A percentile compares a stretch with the other conserved stretches of the same genome.
Conservation (phyloP, 2,113 vertebrate species). For the Laticauda colubrina region DNA sequence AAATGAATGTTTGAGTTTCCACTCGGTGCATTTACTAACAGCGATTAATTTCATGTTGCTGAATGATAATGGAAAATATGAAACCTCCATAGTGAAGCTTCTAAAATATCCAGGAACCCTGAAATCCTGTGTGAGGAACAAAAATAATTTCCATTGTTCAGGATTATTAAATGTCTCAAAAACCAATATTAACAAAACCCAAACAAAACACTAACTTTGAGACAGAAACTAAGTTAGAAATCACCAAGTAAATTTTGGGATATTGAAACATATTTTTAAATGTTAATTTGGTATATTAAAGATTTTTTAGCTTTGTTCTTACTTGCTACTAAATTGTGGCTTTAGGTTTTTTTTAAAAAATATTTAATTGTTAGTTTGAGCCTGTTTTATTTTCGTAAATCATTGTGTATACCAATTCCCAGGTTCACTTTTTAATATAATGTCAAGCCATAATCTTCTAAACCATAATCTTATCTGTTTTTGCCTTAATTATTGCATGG, state of each 20-base stretch:
- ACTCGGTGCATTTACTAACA: constrained; percentile 69
- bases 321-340: neutral
- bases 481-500: neutral
- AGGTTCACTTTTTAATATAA: neutral
- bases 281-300: constrained; percentile 3
- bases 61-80: constrained; percentile 69
- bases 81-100: constrained; percentile 54
- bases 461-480: neutral
- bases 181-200: constrained; percentile 23
- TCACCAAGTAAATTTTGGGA: neutral
- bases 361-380: neutral
- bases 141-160: constrained; percentile 42
- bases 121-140: constrained; percentile 54
- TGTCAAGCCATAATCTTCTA: neutral
- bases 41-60: constrained; percentile 59
- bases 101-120: constrained; percentile 59
- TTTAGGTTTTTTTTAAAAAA: neutral
- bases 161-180: constrained; percentile 35
- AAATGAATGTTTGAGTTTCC: constrained; percentile 80
- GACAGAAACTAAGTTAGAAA: neutral
- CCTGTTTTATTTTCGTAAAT: constrained; percentile 5
- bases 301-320: neutral
- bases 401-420: neutral
- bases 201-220: neutral
- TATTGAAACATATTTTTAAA: constrained; percentile 33